These are phyloP conservation scores for Drosophila percnosoma DNA, from an alignment of 2,888 invertebrate species.

Conservation along the genomic window DNA sequence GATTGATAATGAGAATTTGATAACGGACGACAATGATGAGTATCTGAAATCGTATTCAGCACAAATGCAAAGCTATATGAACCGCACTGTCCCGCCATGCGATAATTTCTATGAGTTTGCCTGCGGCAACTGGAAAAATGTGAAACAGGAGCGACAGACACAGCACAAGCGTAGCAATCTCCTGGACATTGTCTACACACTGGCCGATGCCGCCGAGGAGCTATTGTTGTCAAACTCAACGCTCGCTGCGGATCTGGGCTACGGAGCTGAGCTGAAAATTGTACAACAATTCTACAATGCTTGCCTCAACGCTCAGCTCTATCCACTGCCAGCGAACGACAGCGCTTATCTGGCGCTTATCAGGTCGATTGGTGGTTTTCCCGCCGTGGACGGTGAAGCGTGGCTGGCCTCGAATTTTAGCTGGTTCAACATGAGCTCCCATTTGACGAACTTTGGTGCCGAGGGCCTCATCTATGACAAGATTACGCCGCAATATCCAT, in stretches of 20 bases:
- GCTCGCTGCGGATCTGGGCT: slow-evolving; percentile 53
- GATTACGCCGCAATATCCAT: slow-evolving; percentile 69
- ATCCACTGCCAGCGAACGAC: slow-evolving; percentile 68
- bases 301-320: slow-evolving; percentile 71
- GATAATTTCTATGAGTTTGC: slow-evolving; percentile 83
- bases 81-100: slow-evolving; percentile 75
- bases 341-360: slow-evolving; percentile 77
- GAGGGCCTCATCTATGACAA: slow-evolving; percentile 69
- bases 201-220: slow-evolving; percentile 59
- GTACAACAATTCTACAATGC: slow-evolving; percentile 74
- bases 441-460: slow-evolving; percentile 77
- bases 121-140: slow-evolving; percentile 81
- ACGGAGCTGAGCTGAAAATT: slow-evolving; percentile 69
- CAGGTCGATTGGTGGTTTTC: slow-evolving; percentile 81
- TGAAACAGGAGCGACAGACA: slow-evolving; percentile 57
- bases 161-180: slow-evolving; percentile 73
- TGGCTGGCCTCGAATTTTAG: slow-evolving; percentile 74
- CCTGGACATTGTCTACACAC: slow-evolving; percentile 71
- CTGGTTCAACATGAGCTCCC: slow-evolving; percentile 83
- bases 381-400: slow-evolving; percentile 77
- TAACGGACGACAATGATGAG: slow-evolving; percentile 34
- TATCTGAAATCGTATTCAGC: slow-evolving; percentile 69
- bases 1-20: slow-evolving; percentile 45
- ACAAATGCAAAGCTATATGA: slow-evolving; percentile 80
- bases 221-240: slow-evolving; percentile 45